Percentiles rank a stretch among this genome's conserved stretches.
phyloP scores from a whole-genome alignment of 2,888 invertebrate genomes.

The Parapristionchus giblindavisi region DNA sequence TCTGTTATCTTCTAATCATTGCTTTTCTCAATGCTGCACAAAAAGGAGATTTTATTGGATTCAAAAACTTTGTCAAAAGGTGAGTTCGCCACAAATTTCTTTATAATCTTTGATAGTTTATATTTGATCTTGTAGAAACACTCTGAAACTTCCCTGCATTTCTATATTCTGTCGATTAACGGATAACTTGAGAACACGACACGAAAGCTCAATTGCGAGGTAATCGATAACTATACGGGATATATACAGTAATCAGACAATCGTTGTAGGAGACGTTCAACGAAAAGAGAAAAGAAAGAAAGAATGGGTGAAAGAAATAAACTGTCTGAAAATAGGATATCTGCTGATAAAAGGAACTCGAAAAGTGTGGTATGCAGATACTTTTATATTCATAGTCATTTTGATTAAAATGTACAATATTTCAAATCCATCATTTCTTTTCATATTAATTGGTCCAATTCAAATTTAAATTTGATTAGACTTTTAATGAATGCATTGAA shows the following conservation, averaged over 20 bases:
- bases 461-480: too few species aligned
- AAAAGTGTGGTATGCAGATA: conserved; percentile 7
- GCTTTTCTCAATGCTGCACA: conserved; percentile 21
- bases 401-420: too few species aligned
- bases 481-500: too few species aligned
- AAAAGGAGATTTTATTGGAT: conserved; percentile 21
- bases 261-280: conserved; percentile 15
- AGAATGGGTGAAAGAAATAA: conserved; percentile 20
- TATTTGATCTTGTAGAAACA: conserved; percentile 18
- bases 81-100: not conserved
- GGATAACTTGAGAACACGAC: conserved; percentile 5
- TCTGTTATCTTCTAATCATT: conserved; percentile 31
- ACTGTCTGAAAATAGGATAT: not conserved
- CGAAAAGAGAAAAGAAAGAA: not conserved
- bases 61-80: conserved; percentile 24
- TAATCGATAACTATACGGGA: not conserved
- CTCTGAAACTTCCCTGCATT: conserved; percentile 18
- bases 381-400: too few species aligned
- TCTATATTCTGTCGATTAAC: conserved; percentile 6
- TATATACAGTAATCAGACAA: conserved; percentile 17
- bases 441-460: too few species aligned
- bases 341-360: not conserved
- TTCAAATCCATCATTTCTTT: too few species aligned
- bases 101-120: not conserved
- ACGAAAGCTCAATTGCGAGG: conserved; percentile 8